Evolutionary conservation across 1,140 invertebrate genomes (phyloP), one percentile per base, ranked within the genome.

Genomic region (Drosophila micromelanica): DNA sequence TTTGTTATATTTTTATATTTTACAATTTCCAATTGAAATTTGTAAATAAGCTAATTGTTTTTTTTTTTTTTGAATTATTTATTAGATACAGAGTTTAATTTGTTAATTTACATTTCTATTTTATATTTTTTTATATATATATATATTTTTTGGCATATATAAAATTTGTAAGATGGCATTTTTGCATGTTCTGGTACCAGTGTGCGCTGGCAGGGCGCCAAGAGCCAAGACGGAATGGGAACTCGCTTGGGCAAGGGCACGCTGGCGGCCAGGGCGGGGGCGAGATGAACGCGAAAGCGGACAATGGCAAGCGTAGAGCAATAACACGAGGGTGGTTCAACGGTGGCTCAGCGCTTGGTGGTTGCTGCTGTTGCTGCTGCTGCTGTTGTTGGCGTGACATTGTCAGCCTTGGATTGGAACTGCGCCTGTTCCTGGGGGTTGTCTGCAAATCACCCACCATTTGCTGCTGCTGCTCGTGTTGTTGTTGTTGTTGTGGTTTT

Each of bases 261-360:
- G 35, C 12, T 4, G 38, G 20, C 35, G 48, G 43, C n/a, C 15
- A 5, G 3, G n/a, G 0, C 5, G 49, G 9, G 13, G 48, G 13
- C 20, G 32, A 1, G 15, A 23, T 5, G 40, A 27, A 42, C 43
- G 45, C 15, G 7, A 35, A 8, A 35, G 20, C 27, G 82, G 67
- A 86, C 82, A 87, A 87, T 78, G 84, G 75, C 75, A 76, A 61
- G 78, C 77, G 65, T 82, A 82, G 79, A 70, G 76, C 76, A 87
- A 82, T 78, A 87, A 82, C 79, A 79, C 63, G 74, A 73, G 79
- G 82, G 82, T 86, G 82, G 81, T 82, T 85, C 78, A 86, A 72
- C 78, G 65, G 71, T 87, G 81, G 82, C 84, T 87, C 71, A 70
- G 17, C 37, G 4, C 15, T 68, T 37, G 82, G 74, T 86, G 81